Percentiles rank a stretch among this genome's conserved stretches.
These are phyloP conservation scores for Tenthredo scrophulariae DNA, from an alignment of 2,888 invertebrate genomes.

Conservation along the genomic window DNA sequence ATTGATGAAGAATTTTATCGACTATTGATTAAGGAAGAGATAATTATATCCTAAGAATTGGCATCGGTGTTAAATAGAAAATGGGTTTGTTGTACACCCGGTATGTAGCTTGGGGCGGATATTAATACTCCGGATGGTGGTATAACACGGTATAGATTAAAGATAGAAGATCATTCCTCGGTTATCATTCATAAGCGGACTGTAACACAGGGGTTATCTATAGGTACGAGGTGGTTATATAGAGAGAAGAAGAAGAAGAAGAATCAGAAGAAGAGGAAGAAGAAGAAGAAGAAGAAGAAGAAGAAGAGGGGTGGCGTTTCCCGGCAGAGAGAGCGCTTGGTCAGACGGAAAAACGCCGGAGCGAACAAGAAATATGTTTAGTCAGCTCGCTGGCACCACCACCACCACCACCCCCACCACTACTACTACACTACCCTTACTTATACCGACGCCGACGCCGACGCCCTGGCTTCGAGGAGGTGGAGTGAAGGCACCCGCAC, in stretches of 20 bases:
- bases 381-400: conserved; percentile 46
- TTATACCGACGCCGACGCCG: background rate
- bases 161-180: conserved; percentile 54
- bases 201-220: conserved; percentile 43
- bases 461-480: background rate
- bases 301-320: background rate
- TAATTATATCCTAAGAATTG: background rate
- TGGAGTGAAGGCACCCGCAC: conserved; percentile 4
- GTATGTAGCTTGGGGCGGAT: conserved; percentile 21
- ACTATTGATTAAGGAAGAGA: too few relatives aligned
- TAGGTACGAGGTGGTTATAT: background rate
- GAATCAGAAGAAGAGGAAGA: background rate
- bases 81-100: conserved; percentile 12
- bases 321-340: conserved; percentile 50
- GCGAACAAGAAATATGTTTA: conserved; percentile 55
- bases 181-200: conserved; percentile 52
- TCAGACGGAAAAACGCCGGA: conserved; percentile 53
- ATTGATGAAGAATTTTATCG: too few relatives aligned
- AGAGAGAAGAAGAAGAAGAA: background rate
- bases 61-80: background rate
- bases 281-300: background rate
- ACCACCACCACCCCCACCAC: conserved; percentile 15
- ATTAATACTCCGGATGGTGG: conserved; percentile 33
- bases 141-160: conserved; percentile 45
- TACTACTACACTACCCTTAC: background rate